phyloP scores from a whole-genome alignment of 30 jellyfish, hydroid and myxozoan genomes.

The Turritopsis dohrnii region DNA sequence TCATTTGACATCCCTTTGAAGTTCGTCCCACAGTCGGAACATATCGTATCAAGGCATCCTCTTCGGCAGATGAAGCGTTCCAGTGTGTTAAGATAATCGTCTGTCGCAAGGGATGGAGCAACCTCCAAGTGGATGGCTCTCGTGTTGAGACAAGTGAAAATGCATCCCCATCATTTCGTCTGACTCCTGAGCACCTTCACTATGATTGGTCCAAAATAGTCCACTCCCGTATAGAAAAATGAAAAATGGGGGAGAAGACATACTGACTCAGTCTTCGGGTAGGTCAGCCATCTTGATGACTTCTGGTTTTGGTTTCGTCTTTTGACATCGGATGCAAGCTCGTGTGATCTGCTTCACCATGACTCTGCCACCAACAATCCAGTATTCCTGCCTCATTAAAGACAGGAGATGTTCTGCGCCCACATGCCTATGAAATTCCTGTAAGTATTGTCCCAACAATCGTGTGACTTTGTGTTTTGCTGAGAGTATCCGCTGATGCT shows the following conservation, averaged over 20 bases:
- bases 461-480: neutral
- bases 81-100: neutral
- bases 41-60: neutral
- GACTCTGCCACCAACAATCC: neutral
- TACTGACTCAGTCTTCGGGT: neutral
- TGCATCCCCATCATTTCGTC: no score
- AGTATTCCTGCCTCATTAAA: neutral
- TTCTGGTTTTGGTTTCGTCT: neutral
- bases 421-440: neutral
- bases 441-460: neutral
- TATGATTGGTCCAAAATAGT: slow-evolving; percentile 4
- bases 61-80: neutral
- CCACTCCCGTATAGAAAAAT: neutral
- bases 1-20: no score
- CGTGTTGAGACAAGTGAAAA: neutral
- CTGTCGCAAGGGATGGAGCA: neutral
- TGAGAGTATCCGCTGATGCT: slow-evolving; percentile 14
- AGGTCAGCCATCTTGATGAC: neutral
- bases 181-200: neutral
- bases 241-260: neutral
- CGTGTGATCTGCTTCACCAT: neutral
- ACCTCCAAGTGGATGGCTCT: neutral
- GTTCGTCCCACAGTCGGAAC: neutral
- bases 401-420: slow-evolving; percentile 1
- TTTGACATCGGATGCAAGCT: neutral